These are phyloP conservation scores for Achroia grisella DNA, from an alignment of 1,140 invertebrate genomes.

Conservation along the genomic window DNA sequence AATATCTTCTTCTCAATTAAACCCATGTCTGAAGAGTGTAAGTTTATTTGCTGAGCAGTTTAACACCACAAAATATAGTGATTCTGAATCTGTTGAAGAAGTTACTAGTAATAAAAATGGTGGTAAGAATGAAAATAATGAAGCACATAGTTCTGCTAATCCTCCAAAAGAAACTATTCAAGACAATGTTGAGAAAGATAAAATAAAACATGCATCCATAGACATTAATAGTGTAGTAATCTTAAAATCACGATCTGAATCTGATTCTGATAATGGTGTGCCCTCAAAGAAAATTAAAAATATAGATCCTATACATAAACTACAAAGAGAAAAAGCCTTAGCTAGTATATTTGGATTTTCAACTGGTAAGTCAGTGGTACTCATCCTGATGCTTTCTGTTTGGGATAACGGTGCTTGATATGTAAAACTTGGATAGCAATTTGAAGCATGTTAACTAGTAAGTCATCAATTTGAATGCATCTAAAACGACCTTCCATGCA, in stretches of 20 bases:
- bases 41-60: conserved; percentile 44
- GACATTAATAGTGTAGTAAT: conserved; percentile 24
- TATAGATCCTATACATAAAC: conserved; percentile 5
- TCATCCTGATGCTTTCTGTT: too few species aligned
- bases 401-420: too few species aligned
- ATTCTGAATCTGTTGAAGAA: conserved; percentile 20
- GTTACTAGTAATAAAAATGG: not conserved
- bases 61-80: conserved; percentile 24
- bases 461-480: too few species aligned
- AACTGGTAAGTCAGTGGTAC: conserved; percentile 39
- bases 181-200: not conserved
- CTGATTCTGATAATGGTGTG: conserved; percentile 12
- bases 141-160: too few species aligned
- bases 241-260: conserved; percentile 40
- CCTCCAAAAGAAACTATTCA: conserved; percentile 3
- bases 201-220: not conserved
- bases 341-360: conserved; percentile 53
- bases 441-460: too few species aligned
- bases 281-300: not conserved
- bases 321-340: conserved; percentile 34
- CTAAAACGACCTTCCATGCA: too few species aligned
- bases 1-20: conserved; percentile 12
- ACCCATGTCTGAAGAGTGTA: conserved; percentile 47
- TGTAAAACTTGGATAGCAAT: too few species aligned
- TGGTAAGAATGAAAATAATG: not conserved